phyloP scores from a whole-genome alignment of 2,113 vertebrate genomes.

The Ploceus nigricollis region DNA sequence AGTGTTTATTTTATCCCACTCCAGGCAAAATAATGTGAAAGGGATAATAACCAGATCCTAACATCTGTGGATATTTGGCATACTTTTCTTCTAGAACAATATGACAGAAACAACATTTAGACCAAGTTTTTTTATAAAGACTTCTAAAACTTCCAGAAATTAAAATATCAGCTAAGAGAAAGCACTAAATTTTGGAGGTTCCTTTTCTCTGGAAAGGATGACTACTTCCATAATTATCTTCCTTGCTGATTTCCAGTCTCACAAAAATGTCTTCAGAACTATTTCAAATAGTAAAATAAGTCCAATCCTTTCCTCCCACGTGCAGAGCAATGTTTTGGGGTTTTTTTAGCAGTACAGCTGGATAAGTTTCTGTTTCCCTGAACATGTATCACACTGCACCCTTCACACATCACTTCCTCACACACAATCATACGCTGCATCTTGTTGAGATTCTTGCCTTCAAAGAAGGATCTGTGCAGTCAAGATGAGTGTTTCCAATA shows the following conservation, averaged over 20 bases:
- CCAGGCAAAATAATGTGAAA: not conserved
- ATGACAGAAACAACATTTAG: not conserved
- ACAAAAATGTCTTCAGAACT: not conserved
- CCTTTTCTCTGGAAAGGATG: not conserved
- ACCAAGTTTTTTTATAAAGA: not conserved
- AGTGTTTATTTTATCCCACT: not conserved
- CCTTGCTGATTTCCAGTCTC: not conserved
- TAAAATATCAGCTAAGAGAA: not conserved
- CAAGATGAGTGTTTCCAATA: not conserved
- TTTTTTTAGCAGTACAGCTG: not conserved
- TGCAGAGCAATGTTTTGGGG: not conserved
- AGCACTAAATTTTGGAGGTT: not conserved
- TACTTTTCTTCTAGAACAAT: not conserved
- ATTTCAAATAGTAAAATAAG: not conserved
- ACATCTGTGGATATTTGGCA: not conserved
- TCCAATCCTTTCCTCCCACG: not conserved
- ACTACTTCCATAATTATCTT: not conserved
- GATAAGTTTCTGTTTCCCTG: not conserved
- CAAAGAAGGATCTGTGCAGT: not conserved
- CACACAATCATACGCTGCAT: not conserved
- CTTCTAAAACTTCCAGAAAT: not conserved
- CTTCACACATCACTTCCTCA: not conserved
- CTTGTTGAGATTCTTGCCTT: not conserved
- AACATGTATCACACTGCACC: not conserved
- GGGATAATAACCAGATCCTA: not conserved